These are phyloP conservation scores for Papilio elwesi DNA, from an alignment of 2,888 invertebrate species.

Conservation along the genomic window DNA sequence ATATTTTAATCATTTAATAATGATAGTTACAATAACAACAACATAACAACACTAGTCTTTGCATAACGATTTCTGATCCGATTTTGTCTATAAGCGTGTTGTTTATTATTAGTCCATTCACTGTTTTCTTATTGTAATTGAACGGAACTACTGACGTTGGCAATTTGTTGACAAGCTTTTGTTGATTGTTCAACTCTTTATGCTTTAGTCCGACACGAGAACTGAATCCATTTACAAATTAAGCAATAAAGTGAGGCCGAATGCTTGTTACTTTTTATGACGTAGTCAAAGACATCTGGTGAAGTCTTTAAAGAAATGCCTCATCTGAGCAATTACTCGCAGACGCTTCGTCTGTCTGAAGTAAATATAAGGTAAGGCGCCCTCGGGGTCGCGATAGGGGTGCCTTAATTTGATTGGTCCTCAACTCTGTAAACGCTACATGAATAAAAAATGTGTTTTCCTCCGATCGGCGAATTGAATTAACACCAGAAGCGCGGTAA, in stretches of 20 bases:
- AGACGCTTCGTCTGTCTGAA: slow-evolving; percentile 21
- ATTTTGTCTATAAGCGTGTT: too few species aligned
- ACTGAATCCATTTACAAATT: slow-evolving; percentile 30
- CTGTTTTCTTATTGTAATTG: too few species aligned
- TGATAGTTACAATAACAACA: too few species aligned
- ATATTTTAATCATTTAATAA: too few species aligned
- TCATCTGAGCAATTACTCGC: slow-evolving; percentile 33
- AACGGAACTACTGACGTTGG: neutral
- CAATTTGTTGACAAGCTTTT: neutral
- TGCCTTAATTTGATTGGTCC: slow-evolving; percentile 36
- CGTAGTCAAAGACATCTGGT: slow-evolving; percentile 29
- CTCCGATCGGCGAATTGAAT: slow-evolving; percentile 28
- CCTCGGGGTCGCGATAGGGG: slow-evolving; percentile 23
- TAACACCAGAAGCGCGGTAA: slow-evolving; percentile 32
- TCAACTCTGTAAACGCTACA: slow-evolving; percentile 27
- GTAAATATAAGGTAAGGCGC: slow-evolving; percentile 20
- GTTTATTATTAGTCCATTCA: too few species aligned
- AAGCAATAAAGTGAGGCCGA: slow-evolving; percentile 17
- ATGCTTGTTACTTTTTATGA: slow-evolving; percentile 28
- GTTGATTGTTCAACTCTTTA: neutral
- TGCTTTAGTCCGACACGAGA: neutral
- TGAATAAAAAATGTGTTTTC: slow-evolving; percentile 39
- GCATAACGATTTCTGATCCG: too few species aligned
- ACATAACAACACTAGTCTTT: too few species aligned
- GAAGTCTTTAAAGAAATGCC: slow-evolving; percentile 22